Percentiles rank a stretch among this genome's conserved stretches.
phyloP scores from a whole-genome alignment of 2,797 vertebrate species.

The Scolopax bukidnonensis region DNA sequence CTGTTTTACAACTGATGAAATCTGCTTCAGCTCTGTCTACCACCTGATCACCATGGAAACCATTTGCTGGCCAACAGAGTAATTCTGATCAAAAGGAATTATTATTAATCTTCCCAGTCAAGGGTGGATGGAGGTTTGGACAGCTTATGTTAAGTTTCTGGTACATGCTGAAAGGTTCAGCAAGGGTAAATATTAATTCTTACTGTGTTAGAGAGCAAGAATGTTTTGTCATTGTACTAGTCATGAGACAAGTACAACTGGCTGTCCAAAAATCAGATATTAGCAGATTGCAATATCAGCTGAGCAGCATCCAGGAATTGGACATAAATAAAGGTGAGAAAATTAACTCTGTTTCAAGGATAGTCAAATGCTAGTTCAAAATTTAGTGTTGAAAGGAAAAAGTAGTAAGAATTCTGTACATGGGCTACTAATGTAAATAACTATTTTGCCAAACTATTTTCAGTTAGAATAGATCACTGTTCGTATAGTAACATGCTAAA shows the following conservation, averaged over 20 bases:
- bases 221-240: conserved; percentile 22
- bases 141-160: conserved; percentile 74
- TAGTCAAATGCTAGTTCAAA: conserved; percentile 31
- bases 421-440: background rate
- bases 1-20: conserved; percentile 78
- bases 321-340: conserved; percentile 67
- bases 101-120: conserved; percentile 77
- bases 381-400: background rate
- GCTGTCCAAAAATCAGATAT: conserved; percentile 71
- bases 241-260: conserved; percentile 35
- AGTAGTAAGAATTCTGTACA: background rate
- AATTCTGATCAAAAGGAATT: conserved; percentile 80
- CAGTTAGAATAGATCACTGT: background rate
- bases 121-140: conserved; percentile 68
- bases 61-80: conserved; percentile 67
- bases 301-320: conserved; percentile 27
- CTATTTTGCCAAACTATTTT: background rate
- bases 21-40: conserved; percentile 73
- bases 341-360: conserved; percentile 59
- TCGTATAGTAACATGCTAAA: background rate
- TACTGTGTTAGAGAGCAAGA: conserved; percentile 62
- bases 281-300: conserved; percentile 72
- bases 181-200: conserved; percentile 77
- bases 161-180: conserved; percentile 68
- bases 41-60: conserved; percentile 80